A percentile compares a stretch with the other conserved stretches of the same genome.
phyloP scores from a whole-genome alignment of 2,113 vertebrate genomes.

The Bubo blakistoni region DNA sequence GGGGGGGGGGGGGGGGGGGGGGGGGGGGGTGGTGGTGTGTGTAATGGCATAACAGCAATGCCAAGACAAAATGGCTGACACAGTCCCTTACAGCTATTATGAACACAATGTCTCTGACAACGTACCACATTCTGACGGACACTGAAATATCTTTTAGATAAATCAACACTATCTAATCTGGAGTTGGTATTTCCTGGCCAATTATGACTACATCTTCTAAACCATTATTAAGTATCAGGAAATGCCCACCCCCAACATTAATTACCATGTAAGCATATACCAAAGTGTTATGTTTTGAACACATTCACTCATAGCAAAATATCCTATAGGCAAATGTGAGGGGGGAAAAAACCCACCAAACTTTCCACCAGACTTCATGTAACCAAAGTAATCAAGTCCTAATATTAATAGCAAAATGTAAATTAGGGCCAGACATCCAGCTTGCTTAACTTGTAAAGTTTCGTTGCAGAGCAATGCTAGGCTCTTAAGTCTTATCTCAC shows the following conservation, averaged over 20 bases:
- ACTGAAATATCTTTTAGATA: conserved; percentile 18
- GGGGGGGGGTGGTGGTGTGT: no score
- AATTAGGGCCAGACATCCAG: background rate
- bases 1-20: no score
- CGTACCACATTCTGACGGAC: background rate
- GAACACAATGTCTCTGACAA: background rate
- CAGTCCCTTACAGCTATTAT: background rate
- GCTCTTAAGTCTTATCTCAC: background rate
- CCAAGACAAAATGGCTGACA: no score
- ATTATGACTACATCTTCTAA: background rate
- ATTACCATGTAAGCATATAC: background rate
- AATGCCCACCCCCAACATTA: background rate
- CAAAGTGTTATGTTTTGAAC: background rate
- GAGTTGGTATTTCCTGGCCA: conserved; percentile 52
- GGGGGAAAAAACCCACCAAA: background rate
- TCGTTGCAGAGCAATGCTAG: background rate
- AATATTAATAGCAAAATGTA: background rate
- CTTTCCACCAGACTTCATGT: background rate
- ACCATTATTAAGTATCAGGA: conserved; percentile 30
- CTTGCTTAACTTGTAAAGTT: background rate
- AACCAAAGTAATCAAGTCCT: background rate
- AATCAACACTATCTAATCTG: background rate
- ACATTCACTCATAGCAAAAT: background rate
- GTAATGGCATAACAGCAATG: no score
- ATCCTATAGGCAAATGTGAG: background rate